Base-by-base conservation (phyloP, 1,140 invertebrate species). In the Ruditapes philippinarum region DNA sequence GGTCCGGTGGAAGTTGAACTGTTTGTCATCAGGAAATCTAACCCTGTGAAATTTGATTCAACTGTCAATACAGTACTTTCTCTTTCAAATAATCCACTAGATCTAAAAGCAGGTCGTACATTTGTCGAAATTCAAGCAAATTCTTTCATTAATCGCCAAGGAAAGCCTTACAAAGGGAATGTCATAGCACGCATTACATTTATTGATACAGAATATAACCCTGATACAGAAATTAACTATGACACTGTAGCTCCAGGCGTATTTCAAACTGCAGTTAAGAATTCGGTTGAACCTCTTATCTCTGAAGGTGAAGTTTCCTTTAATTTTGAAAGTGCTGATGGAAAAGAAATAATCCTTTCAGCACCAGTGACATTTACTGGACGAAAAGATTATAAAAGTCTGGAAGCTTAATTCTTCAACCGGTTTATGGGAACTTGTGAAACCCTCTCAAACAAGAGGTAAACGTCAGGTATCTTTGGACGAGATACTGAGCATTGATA, bases 401-500 rank as follows among this genome's bases (percentile, higher is more conserved):
- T 80, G 76, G 76, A 11, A 36, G 4, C 76, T 80, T 11, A 60
- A 33, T 45, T 3, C 70, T 14, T 4, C 3, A 12, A 60, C 28
- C 36, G 76, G 76, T 19, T 25, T 80, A 33, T 80, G 76, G 76
- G 33, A 33, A 12, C 42, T 31, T n/a, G 76, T 36, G 4, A 40
- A 36, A 36, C 17, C 3, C 19, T 19, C n/a, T 22, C 40, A 40
- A 33, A 4, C 9, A 0, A 80, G 76, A 80, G 19, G 49, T 1
- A 80, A 80, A 25, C 76, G 76, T 22, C 76, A 80, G 36, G 76
- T 80, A 9, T 25, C 70, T 11, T 7, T 40, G 7, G 76, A 80
- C 4, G 31, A 40, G 12, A 25, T 80, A 38, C 4, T 57, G 1
- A 54, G 17, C 7, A 36, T 80, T 12, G 33, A 33, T 12, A 80